Evolutionary conservation across 2,113 vertebrate species (phyloP).

Genomic region (Xenotilapia longispinis): DNA sequence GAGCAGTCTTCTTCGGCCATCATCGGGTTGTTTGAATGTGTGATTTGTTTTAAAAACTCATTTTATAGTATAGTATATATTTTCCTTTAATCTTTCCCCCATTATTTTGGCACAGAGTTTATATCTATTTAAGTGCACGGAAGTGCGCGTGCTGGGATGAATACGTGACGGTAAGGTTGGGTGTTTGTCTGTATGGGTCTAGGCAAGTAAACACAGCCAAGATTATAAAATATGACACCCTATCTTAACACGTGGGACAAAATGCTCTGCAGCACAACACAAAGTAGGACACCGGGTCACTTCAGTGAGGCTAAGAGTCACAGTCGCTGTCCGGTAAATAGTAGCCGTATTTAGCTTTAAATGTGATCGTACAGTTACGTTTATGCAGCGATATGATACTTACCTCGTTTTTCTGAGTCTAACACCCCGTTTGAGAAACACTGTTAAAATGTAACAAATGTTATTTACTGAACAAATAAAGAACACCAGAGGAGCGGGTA

Average conservation of each 20-base stretch:
- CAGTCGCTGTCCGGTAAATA: neutral
- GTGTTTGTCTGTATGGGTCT: neutral
- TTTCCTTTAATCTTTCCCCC: neutral
- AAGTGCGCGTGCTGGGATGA: neutral
- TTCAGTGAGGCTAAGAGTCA: neutral
- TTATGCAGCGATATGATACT: neutral
- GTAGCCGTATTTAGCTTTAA: neutral
- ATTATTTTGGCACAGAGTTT: neutral
- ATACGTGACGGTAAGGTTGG: neutral
- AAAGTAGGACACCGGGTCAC: neutral
- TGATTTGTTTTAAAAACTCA: neutral
- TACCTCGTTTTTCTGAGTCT: neutral
- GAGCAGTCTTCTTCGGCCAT: neutral
- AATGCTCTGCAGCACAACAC: neutral
- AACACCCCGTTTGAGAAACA: neutral
- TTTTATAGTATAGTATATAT: neutral
- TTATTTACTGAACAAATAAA: neutral
- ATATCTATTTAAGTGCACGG: neutral
- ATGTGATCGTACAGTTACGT: neutral
- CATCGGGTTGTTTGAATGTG: neutral
- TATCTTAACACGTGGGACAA: neutral
- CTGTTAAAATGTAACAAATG: neutral
- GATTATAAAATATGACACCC: neutral
- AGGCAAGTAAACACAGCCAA: neutral
- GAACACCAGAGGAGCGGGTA: fast-evolving